These are phyloP conservation scores for Drosophila tripunctata DNA, from an alignment of 2,888 invertebrate species.

Conservation along the genomic window DNA sequence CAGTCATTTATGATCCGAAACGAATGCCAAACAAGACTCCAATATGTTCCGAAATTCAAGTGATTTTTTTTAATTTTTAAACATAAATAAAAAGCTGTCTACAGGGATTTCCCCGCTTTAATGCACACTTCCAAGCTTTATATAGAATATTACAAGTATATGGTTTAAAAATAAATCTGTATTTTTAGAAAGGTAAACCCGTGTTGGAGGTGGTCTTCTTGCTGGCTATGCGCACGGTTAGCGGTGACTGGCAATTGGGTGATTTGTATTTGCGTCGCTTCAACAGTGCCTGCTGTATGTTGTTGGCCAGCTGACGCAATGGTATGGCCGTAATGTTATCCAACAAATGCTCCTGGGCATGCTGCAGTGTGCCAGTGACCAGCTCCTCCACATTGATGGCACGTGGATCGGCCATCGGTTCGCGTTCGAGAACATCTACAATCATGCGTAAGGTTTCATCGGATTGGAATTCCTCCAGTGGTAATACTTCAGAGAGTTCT, in stretches of 20 bases:
- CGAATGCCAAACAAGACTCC: too few relatives aligned
- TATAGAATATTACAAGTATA: too few relatives aligned
- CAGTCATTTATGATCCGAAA: too few relatives aligned
- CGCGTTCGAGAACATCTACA: conserved; percentile 69
- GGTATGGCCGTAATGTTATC: conserved; percentile 80
- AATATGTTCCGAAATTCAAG: too few relatives aligned
- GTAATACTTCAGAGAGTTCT: conserved; percentile 78
- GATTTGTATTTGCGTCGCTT: conserved; percentile 62
- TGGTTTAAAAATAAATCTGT: conserved; percentile 15
- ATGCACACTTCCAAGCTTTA: conserved; percentile 31
- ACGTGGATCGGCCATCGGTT: conserved; percentile 74
- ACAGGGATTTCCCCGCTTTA: too few relatives aligned
- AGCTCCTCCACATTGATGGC: conserved; percentile 78
- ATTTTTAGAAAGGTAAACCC: conserved; percentile 46
- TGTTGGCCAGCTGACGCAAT: conserved; percentile 65
- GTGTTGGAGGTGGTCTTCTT: conserved; percentile 45
- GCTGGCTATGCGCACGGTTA: conserved; percentile 58
- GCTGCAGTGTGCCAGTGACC: conserved; percentile 60
- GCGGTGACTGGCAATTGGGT: conserved; percentile 53
- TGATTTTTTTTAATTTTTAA: too few relatives aligned
- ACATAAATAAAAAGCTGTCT: too few relatives aligned
- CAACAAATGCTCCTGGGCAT: conserved; percentile 79
- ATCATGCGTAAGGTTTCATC: conserved; percentile 69
- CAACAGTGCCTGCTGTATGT: conserved; percentile 65
- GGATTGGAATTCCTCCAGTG: conserved; percentile 78